Percentiles rank a stretch among this genome's conserved stretches.
These are phyloP conservation scores for Erynnis tages DNA, from an alignment of 2,888 invertebrate species.

Conservation along the genomic window DNA sequence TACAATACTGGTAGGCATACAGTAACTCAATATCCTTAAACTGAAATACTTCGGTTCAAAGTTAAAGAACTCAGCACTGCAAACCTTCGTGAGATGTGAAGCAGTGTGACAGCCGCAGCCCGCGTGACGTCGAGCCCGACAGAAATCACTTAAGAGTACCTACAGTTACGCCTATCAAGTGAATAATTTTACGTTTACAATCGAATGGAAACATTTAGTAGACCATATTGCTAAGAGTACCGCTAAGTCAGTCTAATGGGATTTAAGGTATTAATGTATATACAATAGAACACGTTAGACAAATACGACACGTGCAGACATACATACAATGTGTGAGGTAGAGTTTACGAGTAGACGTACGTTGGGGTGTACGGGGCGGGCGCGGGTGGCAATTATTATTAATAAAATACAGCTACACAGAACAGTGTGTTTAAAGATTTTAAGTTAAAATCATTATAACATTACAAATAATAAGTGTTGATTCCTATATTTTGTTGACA, in stretches of 20 bases:
- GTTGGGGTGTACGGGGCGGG: constrained; percentile 11
- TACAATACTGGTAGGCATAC: too few relatives aligned
- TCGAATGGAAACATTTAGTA: constrained; percentile 52
- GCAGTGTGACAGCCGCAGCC: too few relatives aligned
- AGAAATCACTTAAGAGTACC: constrained; percentile 14
- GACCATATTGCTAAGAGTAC: constrained; percentile 63
- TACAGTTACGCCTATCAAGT: constrained; percentile 45
- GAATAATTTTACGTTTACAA: constrained; percentile 48
- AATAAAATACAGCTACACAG: too few relatives aligned
- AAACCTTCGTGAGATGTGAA: too few relatives aligned
- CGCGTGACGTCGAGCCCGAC: constrained; percentile 41
- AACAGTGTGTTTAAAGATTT: too few relatives aligned
- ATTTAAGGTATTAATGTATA: constrained; percentile 56
- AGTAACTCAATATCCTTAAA: too few relatives aligned
- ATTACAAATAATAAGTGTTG: too few relatives aligned
- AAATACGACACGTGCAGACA: constrained; percentile 60
- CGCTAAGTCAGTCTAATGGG: constrained; percentile 78
- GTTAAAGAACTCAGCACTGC: too few relatives aligned
- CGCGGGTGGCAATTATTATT: too few relatives aligned
- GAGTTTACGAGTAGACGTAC: constrained; percentile 37
- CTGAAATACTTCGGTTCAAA: too few relatives aligned
- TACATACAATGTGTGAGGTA: constrained; percentile 63
- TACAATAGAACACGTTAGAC: constrained; percentile 43
- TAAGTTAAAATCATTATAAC: too few relatives aligned
- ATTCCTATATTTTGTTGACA: too few relatives aligned